phyloP scores from a whole-genome alignment of 2,797 vertebrate species.

The Alfaro cultratus region DNA sequence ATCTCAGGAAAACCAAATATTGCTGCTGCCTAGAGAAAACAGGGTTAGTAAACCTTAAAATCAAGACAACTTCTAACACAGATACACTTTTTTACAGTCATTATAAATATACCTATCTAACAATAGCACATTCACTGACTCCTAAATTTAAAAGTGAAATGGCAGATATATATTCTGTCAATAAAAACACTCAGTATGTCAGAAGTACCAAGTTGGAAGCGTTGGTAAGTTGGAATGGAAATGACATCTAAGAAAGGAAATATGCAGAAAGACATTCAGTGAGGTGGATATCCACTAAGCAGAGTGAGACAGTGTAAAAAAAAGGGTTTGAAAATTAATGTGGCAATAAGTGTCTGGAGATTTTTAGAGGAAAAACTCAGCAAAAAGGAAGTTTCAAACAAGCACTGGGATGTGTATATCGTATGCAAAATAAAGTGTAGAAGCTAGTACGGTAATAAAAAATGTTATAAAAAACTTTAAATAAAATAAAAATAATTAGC shows the following conservation, averaged over 20 bases:
- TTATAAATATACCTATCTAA: not conserved
- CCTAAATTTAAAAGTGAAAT: no score
- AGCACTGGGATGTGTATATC: constrained; percentile 11
- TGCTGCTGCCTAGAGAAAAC: not conserved
- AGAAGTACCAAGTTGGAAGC: constrained; percentile 26
- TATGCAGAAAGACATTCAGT: constrained; percentile 31
- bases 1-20: not conserved
- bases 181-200: constrained; percentile 3
- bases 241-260: constrained; percentile 16
- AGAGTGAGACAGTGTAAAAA: constrained; percentile 43
- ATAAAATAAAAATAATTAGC: not conserved
- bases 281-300: constrained; percentile 35
- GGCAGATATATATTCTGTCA: not conserved
- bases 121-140: constrained; percentile 6
- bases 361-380: constrained; percentile 12
- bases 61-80: constrained; percentile 1
- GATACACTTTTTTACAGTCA: constrained; percentile 1
- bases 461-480: not conserved
- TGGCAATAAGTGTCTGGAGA: constrained; percentile 28
- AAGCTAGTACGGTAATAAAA: not conserved
- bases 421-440: constrained; percentile 23
- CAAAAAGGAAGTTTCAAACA: constrained; percentile 26
- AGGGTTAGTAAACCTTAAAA: constrained; percentile 6
- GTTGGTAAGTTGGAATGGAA: not conserved
- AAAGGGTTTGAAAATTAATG: constrained; percentile 40